A percentile compares a stretch with the other conserved stretches of the same genome.
These are phyloP conservation scores for Yponomeuta plumbellus DNA, from an alignment of 2,888 invertebrate species.

Conservation along the genomic window DNA sequence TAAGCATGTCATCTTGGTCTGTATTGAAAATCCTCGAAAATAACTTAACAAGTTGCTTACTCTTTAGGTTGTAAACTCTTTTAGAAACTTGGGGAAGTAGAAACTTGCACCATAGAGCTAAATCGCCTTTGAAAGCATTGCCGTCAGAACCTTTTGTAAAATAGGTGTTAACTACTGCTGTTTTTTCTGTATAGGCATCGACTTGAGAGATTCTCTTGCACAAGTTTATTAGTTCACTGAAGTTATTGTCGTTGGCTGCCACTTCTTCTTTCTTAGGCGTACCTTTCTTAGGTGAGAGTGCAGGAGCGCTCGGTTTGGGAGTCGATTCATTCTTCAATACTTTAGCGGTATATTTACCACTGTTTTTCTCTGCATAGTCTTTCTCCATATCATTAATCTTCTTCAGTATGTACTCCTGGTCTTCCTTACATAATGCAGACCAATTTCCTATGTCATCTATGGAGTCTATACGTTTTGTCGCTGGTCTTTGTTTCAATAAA, in stretches of 20 bases:
- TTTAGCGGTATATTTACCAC: constrained; percentile 62
- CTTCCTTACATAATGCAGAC: constrained; percentile 79
- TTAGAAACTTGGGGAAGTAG: constrained; percentile 89
- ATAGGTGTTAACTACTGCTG: constrained; percentile 80
- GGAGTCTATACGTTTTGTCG: constrained; percentile 88
- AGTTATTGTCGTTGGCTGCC: constrained; percentile 79
- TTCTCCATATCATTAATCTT: constrained; percentile 80
- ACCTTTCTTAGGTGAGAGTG: constrained; percentile 19
- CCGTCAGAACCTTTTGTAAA: constrained; percentile 78
- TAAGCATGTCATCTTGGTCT: constrained; percentile 87
- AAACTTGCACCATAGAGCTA: constrained; percentile 87
- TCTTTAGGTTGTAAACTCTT: constrained; percentile 93
- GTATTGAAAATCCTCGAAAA: constrained; percentile 87
- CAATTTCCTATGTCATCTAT: constrained; percentile 88
- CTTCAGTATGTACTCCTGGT: constrained; percentile 79
- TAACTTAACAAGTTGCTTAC: constrained; percentile 92
- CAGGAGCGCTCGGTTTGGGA: constrained; percentile 23
- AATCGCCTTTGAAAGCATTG: constrained; percentile 84
- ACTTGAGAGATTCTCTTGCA: constrained; percentile 87
- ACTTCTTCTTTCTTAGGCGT: constrained; percentile 23
- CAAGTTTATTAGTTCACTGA: constrained; percentile 85
- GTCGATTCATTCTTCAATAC: constrained; percentile 44
- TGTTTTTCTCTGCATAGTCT: constrained; percentile 68
- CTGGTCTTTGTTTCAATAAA: constrained; percentile 85
- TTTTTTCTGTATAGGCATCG: constrained; percentile 89